Base-by-base conservation (phyloP, 2,888 invertebrate species). In the Subacronicta megacephala region DNA sequence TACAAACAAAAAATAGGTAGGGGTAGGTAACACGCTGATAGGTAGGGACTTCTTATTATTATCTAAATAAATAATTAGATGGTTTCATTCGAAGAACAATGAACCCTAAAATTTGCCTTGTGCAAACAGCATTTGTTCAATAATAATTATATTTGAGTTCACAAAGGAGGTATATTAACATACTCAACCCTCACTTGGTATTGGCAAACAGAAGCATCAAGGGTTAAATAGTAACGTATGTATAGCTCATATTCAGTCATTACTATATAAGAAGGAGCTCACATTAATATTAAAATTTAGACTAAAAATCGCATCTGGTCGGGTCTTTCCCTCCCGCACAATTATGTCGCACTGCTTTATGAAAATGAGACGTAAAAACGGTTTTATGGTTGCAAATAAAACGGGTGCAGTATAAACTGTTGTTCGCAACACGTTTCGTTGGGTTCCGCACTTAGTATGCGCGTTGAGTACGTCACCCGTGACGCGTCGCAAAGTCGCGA, bases 221-320 rank as follows among this genome's bases (percentile, higher is more conserved):
- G 55, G 83, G 85, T 85, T 84, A 84, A 87, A 87, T 85, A 85
- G 82, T 84, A 78, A 79, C 85, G 84, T 69, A 83, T 83, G 86
- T 84, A 83, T 82, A 47, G 77, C 81, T 82, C 84, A 81, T 82
- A 84, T 84, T 83, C 82, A 62, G 63, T 78, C 78, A 90, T 92
- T 90, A 89, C 80, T 89, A 91, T 91, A 90, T 78, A 84, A 80
- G 79, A 44, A 41, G 35, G 45, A 38, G 51, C 5, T 51, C 61
- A 59, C 61, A 90, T 92, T 90, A 87, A 83, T 90, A 90, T 92
- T 90, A 89, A 90, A 87, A 81, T 82, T 82, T 72, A 47, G 80
- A 69, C 85, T 83, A 88, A 88, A 90, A 91, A 90, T 91, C 89
- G 83, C 83, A 80, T 77, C 80, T 50, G 45, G 36, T 18, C 51